Conservation (phyloP, 2,113 vertebrate species). For the Xenopus borealis region DNA sequence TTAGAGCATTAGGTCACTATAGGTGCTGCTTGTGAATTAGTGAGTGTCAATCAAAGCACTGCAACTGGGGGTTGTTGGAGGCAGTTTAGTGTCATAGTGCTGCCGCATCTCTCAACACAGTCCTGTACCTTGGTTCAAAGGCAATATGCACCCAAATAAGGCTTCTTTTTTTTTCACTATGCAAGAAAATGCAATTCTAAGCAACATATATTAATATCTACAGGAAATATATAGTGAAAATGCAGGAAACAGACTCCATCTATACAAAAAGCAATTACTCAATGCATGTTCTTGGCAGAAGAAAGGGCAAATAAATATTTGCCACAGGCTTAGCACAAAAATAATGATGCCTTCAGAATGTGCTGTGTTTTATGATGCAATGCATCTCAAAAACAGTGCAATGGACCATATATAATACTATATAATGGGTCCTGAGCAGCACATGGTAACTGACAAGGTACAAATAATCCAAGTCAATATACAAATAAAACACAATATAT, state of each 20-base stretch:
- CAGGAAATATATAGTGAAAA: not conserved
- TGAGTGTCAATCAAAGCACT: too few species aligned
- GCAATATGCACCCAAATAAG: too few species aligned
- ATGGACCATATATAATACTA: constrained; percentile 1
- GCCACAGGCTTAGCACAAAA: constrained; percentile 13
- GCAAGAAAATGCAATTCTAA: too few species aligned
- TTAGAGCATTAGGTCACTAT: too few species aligned
- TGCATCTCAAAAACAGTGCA: constrained; percentile 12
- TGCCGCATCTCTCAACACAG: too few species aligned
- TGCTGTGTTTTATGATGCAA: constrained; percentile 7
- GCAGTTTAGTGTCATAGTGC: too few species aligned
- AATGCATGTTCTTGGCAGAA: not conserved
- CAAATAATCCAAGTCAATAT: not conserved
- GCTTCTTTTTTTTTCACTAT: too few species aligned
- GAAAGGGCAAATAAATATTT: not conserved
- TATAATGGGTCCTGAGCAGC: constrained; percentile 5
- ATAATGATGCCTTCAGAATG: constrained; percentile 23
- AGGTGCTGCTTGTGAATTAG: too few species aligned
- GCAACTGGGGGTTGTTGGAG: too few species aligned
- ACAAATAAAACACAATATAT: not conserved
- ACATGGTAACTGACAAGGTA: constrained; percentile 1
- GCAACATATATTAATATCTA: too few species aligned
- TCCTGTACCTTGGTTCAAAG: too few species aligned
- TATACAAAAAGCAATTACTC: not conserved
- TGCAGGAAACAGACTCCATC: not conserved